Evolutionary conservation across 1,140 invertebrate species (phyloP).

Genomic region (Rhyacophila brunnea): DNA sequence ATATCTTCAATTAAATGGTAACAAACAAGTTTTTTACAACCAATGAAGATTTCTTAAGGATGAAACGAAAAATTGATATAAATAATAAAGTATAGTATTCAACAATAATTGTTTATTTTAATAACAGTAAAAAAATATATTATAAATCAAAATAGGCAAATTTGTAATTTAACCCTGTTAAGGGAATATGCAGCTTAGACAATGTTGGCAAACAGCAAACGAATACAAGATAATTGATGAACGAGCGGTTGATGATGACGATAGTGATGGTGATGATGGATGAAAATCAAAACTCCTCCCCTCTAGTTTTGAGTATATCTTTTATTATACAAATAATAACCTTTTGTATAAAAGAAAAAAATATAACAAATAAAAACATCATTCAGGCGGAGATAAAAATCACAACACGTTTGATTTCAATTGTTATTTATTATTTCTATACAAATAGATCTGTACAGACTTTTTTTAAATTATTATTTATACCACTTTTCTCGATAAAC

Average conservation of each 20-base stretch:
- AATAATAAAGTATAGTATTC: no score
- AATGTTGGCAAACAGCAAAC: no score
- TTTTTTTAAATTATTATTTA: conserved; percentile 56
- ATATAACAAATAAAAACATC: conserved; percentile 20
- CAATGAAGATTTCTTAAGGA: no score
- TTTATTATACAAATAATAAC: conserved; percentile 22
- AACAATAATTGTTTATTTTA: no score
- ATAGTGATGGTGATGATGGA: conserved; percentile 37
- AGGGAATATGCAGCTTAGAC: no score
- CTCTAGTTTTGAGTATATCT: conserved; percentile 8
- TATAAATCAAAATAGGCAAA: no score
- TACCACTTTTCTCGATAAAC: conserved; percentile 52
- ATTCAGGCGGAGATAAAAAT: conserved; percentile 39
- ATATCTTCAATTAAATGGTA: no score
- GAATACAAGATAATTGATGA: no score
- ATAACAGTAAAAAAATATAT: no score
- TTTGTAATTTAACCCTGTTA: no score
- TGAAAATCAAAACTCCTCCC: conserved; percentile 14
- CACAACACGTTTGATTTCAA: conserved; percentile 46
- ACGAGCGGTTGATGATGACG: conserved; percentile 43
- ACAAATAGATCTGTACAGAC: conserved; percentile 59
- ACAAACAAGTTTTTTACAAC: no score
- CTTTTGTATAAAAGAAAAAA: conserved; percentile 14
- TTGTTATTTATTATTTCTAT: conserved; percentile 58
- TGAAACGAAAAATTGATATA: no score